Base-by-base conservation (phyloP, 2,888 invertebrate genomes). In the Lasioglossum leucozonium region DNA sequence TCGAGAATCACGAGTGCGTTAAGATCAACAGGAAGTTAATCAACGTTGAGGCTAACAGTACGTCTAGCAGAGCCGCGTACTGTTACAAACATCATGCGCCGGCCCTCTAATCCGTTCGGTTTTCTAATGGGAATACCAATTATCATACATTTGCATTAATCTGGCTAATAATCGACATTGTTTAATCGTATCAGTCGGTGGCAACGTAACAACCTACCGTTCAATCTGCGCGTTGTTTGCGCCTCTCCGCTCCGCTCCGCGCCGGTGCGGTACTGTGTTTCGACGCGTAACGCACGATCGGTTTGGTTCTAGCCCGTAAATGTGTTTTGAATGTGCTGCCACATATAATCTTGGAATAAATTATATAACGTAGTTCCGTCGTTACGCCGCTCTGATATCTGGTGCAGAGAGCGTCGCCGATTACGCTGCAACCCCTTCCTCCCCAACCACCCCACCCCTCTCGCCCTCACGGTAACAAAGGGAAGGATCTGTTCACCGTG, bases 281-380 rank as follows among this genome's bases (percentile, higher is more conserved):
- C 44, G 6, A 18, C 34, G 42, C 18, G n/a, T 34, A 79, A 30
- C 80, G 79, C 55, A 26, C 10, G 40, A 73, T 75, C 58, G n/a
- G 62, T 51, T 55, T 11, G 37, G 67, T 79, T 82, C 55, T 10
- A 1, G 11, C 1, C 34, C 22, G 67, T 30, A 47, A 67, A 67
- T 73, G 81, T 55, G 78, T 81, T 71, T 62, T n/a, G 80, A 77
- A n/a, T 51, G 72, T 72, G 72, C 40, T 30, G 34, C 42, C 26
- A 37, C 44, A 72, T 34, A 72, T 82, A 82, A 82, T 82, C 75
- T 82, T 72, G 75, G 71, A 62, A 82, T 82, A 75, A 82, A 82
- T 82, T 72, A 30, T 42, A 26, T 71, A 34, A 34, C 3, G 34
- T 34, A 58, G 34, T 26, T 37, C n/a, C 76, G 67, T 72, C 55